Evolutionary conservation across 2,113 vertebrate genomes (phyloP).

Genomic region (Felis chaus): DNA sequence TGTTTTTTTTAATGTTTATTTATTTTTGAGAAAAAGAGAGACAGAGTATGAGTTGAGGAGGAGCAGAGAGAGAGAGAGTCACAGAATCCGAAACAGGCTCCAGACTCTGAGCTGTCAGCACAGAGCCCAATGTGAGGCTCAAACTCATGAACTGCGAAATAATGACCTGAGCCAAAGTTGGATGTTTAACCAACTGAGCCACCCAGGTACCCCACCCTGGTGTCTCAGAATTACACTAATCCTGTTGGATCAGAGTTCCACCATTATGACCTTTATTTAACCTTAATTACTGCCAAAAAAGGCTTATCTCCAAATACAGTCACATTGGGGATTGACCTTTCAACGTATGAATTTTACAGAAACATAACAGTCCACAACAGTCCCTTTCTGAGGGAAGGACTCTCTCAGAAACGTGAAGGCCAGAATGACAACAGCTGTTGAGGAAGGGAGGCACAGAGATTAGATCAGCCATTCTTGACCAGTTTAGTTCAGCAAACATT

Average conservation of each 20-base stretch:
- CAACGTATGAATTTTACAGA: not conserved
- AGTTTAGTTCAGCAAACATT: not conserved
- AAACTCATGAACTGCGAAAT: too few relatives aligned
- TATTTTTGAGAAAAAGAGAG: too few relatives aligned
- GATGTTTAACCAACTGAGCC: too few relatives aligned
- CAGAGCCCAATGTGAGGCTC: too few relatives aligned
- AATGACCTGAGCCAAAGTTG: too few relatives aligned
- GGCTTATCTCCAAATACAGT: not conserved
- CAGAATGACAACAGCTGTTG: not conserved
- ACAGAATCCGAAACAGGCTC: too few relatives aligned
- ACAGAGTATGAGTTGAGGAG: too few relatives aligned
- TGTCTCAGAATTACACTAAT: not conserved
- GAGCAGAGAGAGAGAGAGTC: too few relatives aligned
- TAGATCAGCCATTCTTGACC: not conserved
- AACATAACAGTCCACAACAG: not conserved
- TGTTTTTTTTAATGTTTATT: too few relatives aligned
- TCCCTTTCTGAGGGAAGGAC: not conserved
- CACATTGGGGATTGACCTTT: not conserved
- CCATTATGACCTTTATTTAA: not conserved
- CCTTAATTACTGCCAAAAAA: not conserved
- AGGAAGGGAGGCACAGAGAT: not conserved
- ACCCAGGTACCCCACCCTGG: not conserved
- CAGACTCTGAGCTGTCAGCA: too few relatives aligned
- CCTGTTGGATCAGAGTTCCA: not conserved
- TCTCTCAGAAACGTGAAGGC: not conserved